Base-by-base conservation (phyloP, 2,888 invertebrate genomes). In the Diloba caeruleocephala region DNA sequence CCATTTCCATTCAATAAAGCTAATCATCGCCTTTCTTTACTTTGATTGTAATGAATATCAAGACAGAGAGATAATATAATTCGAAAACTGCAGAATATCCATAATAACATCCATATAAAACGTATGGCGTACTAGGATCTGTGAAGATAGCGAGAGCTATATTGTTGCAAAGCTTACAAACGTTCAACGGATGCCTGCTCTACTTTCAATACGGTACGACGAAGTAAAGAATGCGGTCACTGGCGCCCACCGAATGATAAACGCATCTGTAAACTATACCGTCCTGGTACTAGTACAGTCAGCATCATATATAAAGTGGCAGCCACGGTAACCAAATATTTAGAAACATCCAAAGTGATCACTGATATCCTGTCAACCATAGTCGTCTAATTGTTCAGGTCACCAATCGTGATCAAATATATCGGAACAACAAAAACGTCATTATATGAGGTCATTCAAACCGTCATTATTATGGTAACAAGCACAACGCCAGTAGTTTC, bases 211-310 rank as follows among this genome's bases (percentile, higher is more conserved):
- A 78, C 72, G 69, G 77, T 73, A 79, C 81, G 80, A 71, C 80
- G 77, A 67, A 63, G 64, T 74, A 68, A 85, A 84, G 89, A 92
- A 92, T 92, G 92, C 91, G 90, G 92, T 79, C 90, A 87, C 57
- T 81, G 75, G 76, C 83, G 85, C 80, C 81, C 79, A 78, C 71
- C 51, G 62, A 61, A 52, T 73, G 60, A 76, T 77, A 50, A 42
- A 41, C 39, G 68, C 74, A 64, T 76, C 76, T 68, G 73, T 68
- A 65, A 60, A 62, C 70, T 65, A 78, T 82, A 71, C 69, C 67
- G 60, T 66, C 79, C 79, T 80, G 63, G 78, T 78, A 76, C 62
- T n/a, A n/a, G n/a, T n/a, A n/a, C n/a, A n/a, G n/a, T n/a, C n/a
- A n/a, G n/a, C n/a, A n/a, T n/a, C n/a, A n/a, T n/a, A n/a, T n/a